Base-by-base conservation (phyloP, 2,113 vertebrate species). In the Merops nubicus region DNA sequence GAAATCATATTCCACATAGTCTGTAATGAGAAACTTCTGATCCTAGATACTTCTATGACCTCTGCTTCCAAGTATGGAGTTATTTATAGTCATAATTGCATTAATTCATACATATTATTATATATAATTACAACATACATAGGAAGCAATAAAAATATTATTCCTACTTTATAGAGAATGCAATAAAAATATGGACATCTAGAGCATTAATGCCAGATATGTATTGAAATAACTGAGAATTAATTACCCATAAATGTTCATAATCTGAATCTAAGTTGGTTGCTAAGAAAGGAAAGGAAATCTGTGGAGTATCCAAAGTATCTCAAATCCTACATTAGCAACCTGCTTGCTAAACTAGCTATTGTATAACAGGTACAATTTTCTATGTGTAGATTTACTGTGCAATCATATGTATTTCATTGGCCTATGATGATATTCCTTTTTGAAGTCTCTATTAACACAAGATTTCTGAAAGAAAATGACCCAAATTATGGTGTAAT, bases 291-390 rank as follows among this genome's bases (percentile, higher is more conserved):
- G 76, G 56, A n/a, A 36, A 42, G 19, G 33, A 54, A 48, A 65
- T 18, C 5, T 75, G 8, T 40, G 50, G 23, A 48, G 6, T 19
- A 29, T 11, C 23, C 45, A 23, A 62, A 88, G 16, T 3, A 51
- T 28, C 69, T 62, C n/a, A 48, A 10, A 20, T 7, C 33, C 40
- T 28, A 26, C 8, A n/a, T 67, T 6, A 26, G 13, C 13, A 64
- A 8, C 8, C 63, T 50, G 34, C 16, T 70, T 56, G 47, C 45
- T 36, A 7, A 43, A 10, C 12, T 74, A 62, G 36, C 40, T 33
- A 1, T 8, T 1, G 0, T 5, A 15, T 15, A 76, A 7, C 59
- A 65, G 33, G 38, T n/a, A 5, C 12, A 4, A 12, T 78, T 36
- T 57, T 31, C 29, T 75, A 8, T 29, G 25, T 31, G 38, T 22